A percentile compares a stretch with the other conserved stretches of the same genome.
Evolutionary conservation across 2,888 invertebrate genomes (phyloP).

Genomic region (Dinocampus coccinellae): DNA sequence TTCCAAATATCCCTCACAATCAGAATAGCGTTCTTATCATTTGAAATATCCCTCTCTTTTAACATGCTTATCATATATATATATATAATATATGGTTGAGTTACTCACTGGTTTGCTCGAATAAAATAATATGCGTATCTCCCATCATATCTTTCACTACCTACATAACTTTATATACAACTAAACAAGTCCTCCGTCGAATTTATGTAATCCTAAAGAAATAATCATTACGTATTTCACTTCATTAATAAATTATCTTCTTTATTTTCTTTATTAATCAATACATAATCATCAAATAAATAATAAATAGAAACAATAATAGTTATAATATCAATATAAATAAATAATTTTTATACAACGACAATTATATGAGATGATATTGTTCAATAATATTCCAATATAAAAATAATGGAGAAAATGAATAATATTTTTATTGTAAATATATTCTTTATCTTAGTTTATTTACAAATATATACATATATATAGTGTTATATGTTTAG

Average conservation of each 20-base stretch:
- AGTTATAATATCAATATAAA: background rate
- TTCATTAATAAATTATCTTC: too few relatives aligned
- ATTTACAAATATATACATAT: background rate
- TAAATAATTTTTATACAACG: background rate
- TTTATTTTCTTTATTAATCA: too few relatives aligned
- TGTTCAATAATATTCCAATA: too few relatives aligned
- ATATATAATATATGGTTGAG: slow-evolving; percentile 19
- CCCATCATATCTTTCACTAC: slow-evolving; percentile 1
- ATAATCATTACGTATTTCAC: too few relatives aligned
- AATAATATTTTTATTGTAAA: background rate
- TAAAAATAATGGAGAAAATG: background rate
- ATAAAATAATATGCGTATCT: slow-evolving; percentile 11
- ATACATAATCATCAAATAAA: too few relatives aligned
- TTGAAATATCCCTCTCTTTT: slow-evolving; percentile 32
- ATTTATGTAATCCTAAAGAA: too few relatives aligned
- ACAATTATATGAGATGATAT: background rate
- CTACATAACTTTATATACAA: background rate
- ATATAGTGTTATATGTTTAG: background rate
- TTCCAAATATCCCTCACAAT: slow-evolving; percentile 38
- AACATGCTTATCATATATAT: background rate
- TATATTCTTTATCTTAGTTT: background rate
- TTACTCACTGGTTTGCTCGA: slow-evolving; percentile 12
- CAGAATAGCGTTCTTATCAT: slow-evolving; percentile 38
- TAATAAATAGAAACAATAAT: too few relatives aligned
- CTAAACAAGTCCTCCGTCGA: background rate